A percentile compares a stretch with the other conserved stretches of the same genome.
Conservation (phyloP, 2,797 vertebrate species). For the Gallinago nigripennis region DNA sequence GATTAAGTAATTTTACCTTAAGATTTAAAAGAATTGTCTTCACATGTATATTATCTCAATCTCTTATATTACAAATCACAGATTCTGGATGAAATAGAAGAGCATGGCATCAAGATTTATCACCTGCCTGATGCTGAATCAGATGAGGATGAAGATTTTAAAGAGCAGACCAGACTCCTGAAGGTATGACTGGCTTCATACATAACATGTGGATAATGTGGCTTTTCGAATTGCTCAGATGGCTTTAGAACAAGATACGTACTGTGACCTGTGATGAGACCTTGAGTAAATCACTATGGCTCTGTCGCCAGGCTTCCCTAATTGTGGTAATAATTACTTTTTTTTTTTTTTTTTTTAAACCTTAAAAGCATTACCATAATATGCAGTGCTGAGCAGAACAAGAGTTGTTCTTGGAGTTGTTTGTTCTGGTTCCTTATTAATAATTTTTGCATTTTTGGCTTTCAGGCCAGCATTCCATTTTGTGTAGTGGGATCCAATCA, state of each 20-base stretch:
- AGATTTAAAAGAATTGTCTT: background rate
- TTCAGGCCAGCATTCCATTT: constrained; percentile 93
- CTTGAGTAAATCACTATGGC: background rate
- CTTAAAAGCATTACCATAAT: background rate
- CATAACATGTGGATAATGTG: background rate
- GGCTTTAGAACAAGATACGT: background rate
- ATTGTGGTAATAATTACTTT: background rate
- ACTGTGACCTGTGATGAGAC: background rate
- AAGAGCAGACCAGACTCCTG: constrained; percentile 94
- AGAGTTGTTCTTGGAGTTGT: background rate
- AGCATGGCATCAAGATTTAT: constrained; percentile 97
- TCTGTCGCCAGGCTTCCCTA: background rate
- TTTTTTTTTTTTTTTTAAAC: background rate
- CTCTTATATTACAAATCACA: constrained; percentile 45
- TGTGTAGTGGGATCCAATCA: constrained; percentile 97
- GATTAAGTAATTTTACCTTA: background rate
- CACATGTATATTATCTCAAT: background rate
- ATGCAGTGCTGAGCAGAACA: background rate
- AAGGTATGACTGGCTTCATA: constrained; percentile 79
- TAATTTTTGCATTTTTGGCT: background rate
- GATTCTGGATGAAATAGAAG: constrained; percentile 97
- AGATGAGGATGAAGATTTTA: constrained; percentile 96
- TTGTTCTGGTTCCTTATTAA: background rate
- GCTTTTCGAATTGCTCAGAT: background rate
- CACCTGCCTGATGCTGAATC: constrained; percentile 96